Evolutionary conservation across 2,888 invertebrate genomes (phyloP), one percentile per base, ranked within the genome.

Genomic region (Drosophila macrospina): DNA sequence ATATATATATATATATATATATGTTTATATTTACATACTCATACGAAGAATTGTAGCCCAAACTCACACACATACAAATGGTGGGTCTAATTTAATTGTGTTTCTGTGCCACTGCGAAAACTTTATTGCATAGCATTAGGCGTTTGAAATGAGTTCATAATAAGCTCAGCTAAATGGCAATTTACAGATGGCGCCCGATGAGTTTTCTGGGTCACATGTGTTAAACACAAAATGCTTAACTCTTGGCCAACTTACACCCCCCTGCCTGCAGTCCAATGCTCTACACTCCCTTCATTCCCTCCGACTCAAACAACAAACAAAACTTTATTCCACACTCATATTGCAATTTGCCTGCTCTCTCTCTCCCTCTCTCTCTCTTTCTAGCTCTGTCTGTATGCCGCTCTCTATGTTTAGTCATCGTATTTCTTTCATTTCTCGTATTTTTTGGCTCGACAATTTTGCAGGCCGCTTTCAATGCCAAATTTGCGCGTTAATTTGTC

Each of bases 61-160:
- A 26, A 11, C 26, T 24, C n/a, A 24, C 13, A 11, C 28, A 30
- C 15, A n/a, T n/a, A 20, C 20, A 20, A 20, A 1, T 20, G 20
- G 13, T 50, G 24, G 20, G 13, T 24, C 16, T 59, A 68, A 83
- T 82, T 83, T 86, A 80, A 82, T 86, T 80, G 81, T 80, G 74
- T 83, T 83, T 80, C 47, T 71, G 71, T 64, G 67, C 62, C 61
- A 69, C 55, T 26, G 30, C 42, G 44, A 20, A 36, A 62, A 75
- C 41, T 76, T 76, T 60, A 60, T 76, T 32, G 68, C 68, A 15
- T 54, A 54, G 69, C 56, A 61, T 59, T 71, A 51, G 60, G 55
- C 57, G 42, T 20, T 57, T 36, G n/a, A 68, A 80, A 75, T 78
- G 70, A 84, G 84, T 83, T 75, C 86, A 80, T 86, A 80, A 85